Evolutionary conservation across 2,797 vertebrate genomes (phyloP), one percentile per base, ranked within the genome.

Genomic region (Enteromius unitaeniatus): DNA sequence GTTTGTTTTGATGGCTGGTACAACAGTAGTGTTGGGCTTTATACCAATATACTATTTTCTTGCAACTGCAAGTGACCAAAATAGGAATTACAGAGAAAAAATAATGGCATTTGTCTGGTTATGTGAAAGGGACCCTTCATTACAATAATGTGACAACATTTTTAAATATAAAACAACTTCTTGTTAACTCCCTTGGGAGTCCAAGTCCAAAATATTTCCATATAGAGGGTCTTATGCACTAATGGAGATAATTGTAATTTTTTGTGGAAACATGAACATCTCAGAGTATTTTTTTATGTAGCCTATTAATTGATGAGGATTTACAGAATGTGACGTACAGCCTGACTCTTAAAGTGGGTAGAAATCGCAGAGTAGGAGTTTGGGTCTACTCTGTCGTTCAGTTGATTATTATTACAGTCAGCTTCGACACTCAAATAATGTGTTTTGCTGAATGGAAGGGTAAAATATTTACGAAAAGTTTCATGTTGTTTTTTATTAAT

Each of bases 301-400:
- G 11, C 42, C 42, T 13, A 13, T 60, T 5, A 70, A 26, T 40
- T 75, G 55, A 60, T 37, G 62, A 58, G 31, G 49, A 76, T 42
- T 82, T 58, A 76, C 31, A 58, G 13, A 55, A 21, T 65, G 31
- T 53, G 40, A 6, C 73, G 84, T 17, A 55, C 26, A 73, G 53
- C 17, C 40, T 28, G 23, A 55, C 47, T 78, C 34, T 6, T 81
- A 40, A 78, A 84, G 78, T 4, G 28, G 79, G 73, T 42, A 70
- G 28, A 64, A 62, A 26, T 82, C 60, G 23, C 45, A 31, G 65
- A 79, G 84, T 80, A 84, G 62, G 84, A 64, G 81, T 85, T 79
- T 80, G 17, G 69, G 73, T 78, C 45, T 78, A 10, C 26, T 19
- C 28, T 69, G 65, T 70, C 76, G 3, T 69, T 79, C 15, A 34